Evolutionary conservation across 2,797 vertebrate species (phyloP).

Genomic region (Lates japonicus): DNA sequence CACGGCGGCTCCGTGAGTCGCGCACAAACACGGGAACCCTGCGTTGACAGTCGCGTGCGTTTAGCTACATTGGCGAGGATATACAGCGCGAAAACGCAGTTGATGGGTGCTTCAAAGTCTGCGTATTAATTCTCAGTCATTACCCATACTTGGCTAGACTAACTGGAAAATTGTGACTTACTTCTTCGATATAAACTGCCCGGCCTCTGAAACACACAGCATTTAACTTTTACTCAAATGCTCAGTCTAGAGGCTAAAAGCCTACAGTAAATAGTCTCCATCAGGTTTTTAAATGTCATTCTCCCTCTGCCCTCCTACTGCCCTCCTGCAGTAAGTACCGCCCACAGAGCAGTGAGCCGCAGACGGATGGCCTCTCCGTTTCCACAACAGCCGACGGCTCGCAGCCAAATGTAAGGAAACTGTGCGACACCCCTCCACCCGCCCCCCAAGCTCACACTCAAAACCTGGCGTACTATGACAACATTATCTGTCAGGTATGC

Average conservation of each 20-base stretch:
- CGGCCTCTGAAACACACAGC: constrained; percentile 39
- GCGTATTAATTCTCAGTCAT: constrained; percentile 23
- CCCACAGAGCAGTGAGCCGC: constrained; percentile 92
- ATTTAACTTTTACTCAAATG: constrained; percentile 75
- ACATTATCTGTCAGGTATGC: constrained; percentile 93
- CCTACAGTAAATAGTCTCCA: constrained; percentile 35
- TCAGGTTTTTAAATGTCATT: constrained; percentile 69
- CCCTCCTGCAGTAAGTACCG: constrained; percentile 88
- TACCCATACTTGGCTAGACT: constrained; percentile 12
- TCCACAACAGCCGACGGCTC: constrained; percentile 97
- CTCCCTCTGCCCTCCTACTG: constrained; percentile 14
- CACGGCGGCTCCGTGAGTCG: too few species aligned
- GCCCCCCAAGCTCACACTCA: constrained; percentile 87
- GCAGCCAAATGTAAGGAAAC: constrained; percentile 97
- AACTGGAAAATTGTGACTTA: constrained; percentile 37
- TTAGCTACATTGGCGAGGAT: constrained; percentile 9
- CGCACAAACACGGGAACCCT: constrained; percentile 9
- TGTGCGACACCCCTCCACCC: constrained; percentile 83
- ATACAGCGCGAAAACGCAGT: constrained; percentile 13
- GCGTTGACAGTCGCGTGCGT: neutral
- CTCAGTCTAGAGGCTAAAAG: constrained; percentile 73
- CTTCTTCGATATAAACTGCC: constrained; percentile 11
- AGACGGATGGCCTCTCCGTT: constrained; percentile 97
- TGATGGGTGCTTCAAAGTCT: constrained; percentile 11
- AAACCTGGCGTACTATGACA: constrained; percentile 93